phyloP scores from a whole-genome alignment of 2,113 vertebrate genomes.

The Alligator mississippiensis region DNA sequence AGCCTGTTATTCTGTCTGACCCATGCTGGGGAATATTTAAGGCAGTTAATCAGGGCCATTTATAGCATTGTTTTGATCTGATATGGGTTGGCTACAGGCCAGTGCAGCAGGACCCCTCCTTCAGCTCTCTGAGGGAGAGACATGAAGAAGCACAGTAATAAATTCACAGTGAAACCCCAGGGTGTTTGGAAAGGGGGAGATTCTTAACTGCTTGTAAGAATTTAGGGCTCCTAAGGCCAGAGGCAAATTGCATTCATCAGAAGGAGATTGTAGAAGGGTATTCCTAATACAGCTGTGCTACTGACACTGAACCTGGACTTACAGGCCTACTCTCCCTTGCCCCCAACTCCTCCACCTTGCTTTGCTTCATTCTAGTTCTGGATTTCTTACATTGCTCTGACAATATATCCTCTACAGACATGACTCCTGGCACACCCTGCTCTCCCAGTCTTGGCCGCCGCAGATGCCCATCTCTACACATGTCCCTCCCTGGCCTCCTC shows the following conservation, averaged over 20 bases:
- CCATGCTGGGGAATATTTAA: not conserved
- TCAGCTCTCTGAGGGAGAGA: not conserved
- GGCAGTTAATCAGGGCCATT: not conserved
- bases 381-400: no score
- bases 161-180: not conserved
- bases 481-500: not conserved
- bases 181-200: not conserved
- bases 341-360: no score
- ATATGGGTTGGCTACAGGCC: not conserved
- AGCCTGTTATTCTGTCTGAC: not conserved
- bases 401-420: not conserved
- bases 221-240: not conserved
- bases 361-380: not conserved
- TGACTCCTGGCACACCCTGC: not conserved
- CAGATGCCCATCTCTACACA: no score
- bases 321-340: no score
- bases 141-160: not conserved
- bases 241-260: not conserved
- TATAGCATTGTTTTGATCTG: not conserved
- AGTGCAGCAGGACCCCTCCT: not conserved
- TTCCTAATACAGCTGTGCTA: not conserved
- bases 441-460: not conserved
- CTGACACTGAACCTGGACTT: not conserved
- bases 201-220: not conserved
- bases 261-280: not conserved